These are phyloP conservation scores for Euborellia annulipes DNA, from an alignment of 1,140 invertebrate genomes.

Conservation along the genomic window DNA sequence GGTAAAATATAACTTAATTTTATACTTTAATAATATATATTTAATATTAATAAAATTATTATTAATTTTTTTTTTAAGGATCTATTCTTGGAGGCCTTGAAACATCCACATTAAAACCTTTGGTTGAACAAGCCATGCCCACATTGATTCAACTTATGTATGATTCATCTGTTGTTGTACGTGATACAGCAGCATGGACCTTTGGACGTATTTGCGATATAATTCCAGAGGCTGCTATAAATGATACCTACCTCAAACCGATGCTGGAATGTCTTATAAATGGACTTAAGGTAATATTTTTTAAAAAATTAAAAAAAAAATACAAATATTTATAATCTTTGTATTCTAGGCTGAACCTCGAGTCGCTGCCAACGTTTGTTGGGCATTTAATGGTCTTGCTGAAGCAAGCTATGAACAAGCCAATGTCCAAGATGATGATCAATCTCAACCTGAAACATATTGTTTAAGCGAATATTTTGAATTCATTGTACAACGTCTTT, in stretches of 20 bases:
- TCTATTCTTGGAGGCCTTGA: constrained; percentile 92
- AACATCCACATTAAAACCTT: constrained; percentile 65
- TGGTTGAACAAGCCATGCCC: constrained; percentile 93
- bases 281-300: constrained; percentile 42
- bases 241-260: constrained; percentile 65
- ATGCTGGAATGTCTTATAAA: constrained; percentile 79
- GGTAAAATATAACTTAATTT: constrained; percentile 32
- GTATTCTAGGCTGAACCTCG: constrained; percentile 64
- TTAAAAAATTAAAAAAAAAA: background rate
- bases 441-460: constrained; percentile 80
- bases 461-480: constrained; percentile 88
- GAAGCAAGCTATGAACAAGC: constrained; percentile 85
- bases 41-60: too few species aligned
- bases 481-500: constrained; percentile 74
- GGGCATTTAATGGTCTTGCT: constrained; percentile 95
- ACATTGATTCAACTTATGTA: constrained; percentile 89
- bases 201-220: constrained; percentile 95
- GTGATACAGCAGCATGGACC: constrained; percentile 97
- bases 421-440: constrained; percentile 46
- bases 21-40: constrained; percentile 4
- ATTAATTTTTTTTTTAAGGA: constrained; percentile 23
- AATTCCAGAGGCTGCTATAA: constrained; percentile 91
- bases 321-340: background rate
- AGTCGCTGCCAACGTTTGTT: constrained; percentile 97
- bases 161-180: constrained; percentile 79